Base-by-base conservation (phyloP, 2,888 invertebrate genomes). In the Apodemia zela region DNA sequence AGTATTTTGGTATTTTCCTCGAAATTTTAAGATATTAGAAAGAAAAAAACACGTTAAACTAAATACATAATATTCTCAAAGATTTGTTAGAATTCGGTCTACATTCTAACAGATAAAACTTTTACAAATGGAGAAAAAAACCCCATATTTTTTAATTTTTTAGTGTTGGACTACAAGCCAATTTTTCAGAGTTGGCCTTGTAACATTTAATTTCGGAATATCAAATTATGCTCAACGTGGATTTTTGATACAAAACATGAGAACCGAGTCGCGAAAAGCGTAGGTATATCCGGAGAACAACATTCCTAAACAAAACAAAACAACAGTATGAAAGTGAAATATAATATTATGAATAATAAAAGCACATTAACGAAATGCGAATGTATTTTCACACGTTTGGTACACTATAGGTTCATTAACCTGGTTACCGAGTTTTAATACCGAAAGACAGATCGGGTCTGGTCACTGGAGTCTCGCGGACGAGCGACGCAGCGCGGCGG, bases 341-440 rank as follows among this genome's bases (percentile, higher is more conserved):
- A 57, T 57, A 25, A 18, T 51, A 57, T 57, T 57, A 57, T 57
- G 60, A 63, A 65, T 60, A 63, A 65, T 62, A 62, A 65, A 65
- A 62, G 65, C 62, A 59, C 57, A 58, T 61, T 38, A 60, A 62
- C 59, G 15, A 64, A 21, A 85, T 80, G 29, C 54, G 25, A 84
- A 83, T 80, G 72, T 84, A 79, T 81, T 79, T 88, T 89, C 89
- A 78, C 90, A 89, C 87, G 85, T 81, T 80, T 77, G 75, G 74
- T 77, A 73, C 70, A 76, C 74, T 76, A 77, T 79, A 81, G 84
- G 91, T 94, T 83, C 89, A 87, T 93, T 93, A 89, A 84, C 90
- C 89, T 73, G 88, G 85, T 89, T 89, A 84, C 84, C 82, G 82
- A 77, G 77, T 80, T 87, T 87, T 81, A 75, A 82, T 85, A 87